A percentile compares a stretch with the other conserved stretches of the same genome.
These are phyloP conservation scores for Mythimna albipuncta DNA, from an alignment of 2,888 invertebrate species.

Conservation along the genomic window DNA sequence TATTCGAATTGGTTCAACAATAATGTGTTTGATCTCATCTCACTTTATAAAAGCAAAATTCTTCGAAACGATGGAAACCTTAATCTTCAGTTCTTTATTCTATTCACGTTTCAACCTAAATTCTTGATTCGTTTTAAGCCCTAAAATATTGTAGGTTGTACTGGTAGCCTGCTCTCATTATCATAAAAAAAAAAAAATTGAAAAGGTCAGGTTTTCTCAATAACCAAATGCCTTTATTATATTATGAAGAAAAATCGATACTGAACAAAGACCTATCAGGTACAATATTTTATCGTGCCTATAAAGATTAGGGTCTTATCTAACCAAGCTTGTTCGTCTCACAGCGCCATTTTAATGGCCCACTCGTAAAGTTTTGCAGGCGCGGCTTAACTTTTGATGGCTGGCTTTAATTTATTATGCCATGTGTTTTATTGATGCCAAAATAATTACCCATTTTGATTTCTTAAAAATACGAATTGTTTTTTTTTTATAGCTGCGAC, in stretches of 20 bases:
- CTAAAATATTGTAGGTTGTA: not conserved
- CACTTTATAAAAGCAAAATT: not conserved
- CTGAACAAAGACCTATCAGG: slow-evolving; percentile 22
- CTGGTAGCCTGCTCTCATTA: slow-evolving; percentile 1
- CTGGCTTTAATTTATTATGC: slow-evolving; percentile 9
- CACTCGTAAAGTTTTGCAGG: slow-evolving; percentile 28
- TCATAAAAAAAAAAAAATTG: slow-evolving; percentile 1
- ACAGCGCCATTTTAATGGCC: slow-evolving; percentile 41
- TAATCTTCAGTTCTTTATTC: slow-evolving; percentile 13
- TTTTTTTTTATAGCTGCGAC: too few relatives aligned
- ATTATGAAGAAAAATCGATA: slow-evolving; percentile 21
- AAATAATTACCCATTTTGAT: not conserved
- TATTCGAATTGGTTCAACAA: not conserved
- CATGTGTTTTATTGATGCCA: not conserved
- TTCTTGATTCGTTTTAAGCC: slow-evolving; percentile 16
- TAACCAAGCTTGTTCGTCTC: slow-evolving; percentile 19
- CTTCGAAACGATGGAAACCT: slow-evolving; percentile 1
- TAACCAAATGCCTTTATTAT: slow-evolving; percentile 31
- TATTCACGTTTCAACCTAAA: slow-evolving; percentile 15
- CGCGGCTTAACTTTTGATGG: slow-evolving; percentile 45
- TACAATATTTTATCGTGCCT: slow-evolving; percentile 33
- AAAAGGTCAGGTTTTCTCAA: slow-evolving; percentile 22
- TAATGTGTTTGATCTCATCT: not conserved
- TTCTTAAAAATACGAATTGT: not conserved
- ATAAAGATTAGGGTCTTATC: slow-evolving; percentile 35